A percentile compares a stretch with the other conserved stretches of the same genome.
Conservation (phyloP, 2,113 vertebrate genomes). For the Tetrax tetrax region DNA sequence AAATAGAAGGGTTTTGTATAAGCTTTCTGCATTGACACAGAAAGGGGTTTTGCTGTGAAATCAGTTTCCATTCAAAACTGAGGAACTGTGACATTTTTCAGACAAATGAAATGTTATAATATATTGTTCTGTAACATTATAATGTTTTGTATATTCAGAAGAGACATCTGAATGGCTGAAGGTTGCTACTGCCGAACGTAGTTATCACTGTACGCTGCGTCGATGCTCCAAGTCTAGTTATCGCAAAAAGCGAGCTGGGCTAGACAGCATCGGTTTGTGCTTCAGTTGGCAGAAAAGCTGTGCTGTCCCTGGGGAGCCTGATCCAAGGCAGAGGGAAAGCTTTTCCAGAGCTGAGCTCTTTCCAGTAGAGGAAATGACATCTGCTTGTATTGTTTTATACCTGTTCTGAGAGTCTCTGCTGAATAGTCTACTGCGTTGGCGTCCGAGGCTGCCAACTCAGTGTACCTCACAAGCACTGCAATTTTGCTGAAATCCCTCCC, state of each 20-base stretch:
- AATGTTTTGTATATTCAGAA: neutral
- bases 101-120: neutral
- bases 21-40: neutral
- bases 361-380: conserved; percentile 8
- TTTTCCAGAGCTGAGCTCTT: conserved; percentile 10
- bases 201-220: neutral
- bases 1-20: neutral
- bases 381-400: conserved; percentile 22
- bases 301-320: neutral
- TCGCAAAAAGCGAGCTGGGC: neutral
- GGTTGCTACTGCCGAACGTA: neutral
- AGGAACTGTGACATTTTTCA: neutral
- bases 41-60: neutral
- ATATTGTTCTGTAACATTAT: neutral
- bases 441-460: neutral
- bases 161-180: neutral
- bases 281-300: conserved; percentile 30
- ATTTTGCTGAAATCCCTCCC: conserved; percentile 6
- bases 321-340: neutral
- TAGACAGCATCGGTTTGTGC: neutral
- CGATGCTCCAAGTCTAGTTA: neutral
- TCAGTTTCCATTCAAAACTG: neutral
- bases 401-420: conserved; percentile 11
- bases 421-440: neutral
- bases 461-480: neutral